These are phyloP conservation scores for Serinus canaria DNA, from an alignment of 2,113 vertebrate species.

Conservation along the genomic window DNA sequence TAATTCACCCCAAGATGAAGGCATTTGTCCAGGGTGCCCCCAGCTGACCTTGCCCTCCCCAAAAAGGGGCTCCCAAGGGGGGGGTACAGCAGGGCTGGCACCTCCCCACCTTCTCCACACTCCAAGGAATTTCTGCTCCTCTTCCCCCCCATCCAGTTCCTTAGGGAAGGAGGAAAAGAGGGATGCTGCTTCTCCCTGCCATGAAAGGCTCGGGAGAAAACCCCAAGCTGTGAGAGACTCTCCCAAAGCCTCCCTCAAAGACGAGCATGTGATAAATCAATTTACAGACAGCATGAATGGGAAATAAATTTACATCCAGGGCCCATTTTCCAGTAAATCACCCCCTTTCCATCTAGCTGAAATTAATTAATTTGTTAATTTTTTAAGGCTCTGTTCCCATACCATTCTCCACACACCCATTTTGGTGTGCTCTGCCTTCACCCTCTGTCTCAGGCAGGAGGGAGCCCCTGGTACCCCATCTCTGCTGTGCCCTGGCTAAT, in stretches of 20 bases:
- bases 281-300: accelerated
- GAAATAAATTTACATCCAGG: background rate
- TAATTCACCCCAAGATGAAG: background rate
- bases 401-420: background rate
- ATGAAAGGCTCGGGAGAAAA: background rate
- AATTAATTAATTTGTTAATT: background rate
- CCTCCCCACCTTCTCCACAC: background rate
- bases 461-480: background rate
- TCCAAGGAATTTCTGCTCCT: background rate
- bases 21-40: background rate
- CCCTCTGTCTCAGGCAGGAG: background rate
- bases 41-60: background rate
- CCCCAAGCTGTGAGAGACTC: background rate
- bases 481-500: background rate
- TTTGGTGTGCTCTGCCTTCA: background rate
- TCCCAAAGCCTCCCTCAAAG: background rate
- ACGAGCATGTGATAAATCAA: background rate
- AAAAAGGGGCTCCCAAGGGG: background rate
- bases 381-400: background rate
- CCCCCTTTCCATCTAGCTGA: background rate
- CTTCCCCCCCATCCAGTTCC: accelerated
- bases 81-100: background rate
- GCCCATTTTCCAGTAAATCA: background rate
- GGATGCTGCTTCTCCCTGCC: background rate
- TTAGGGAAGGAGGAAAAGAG: background rate